phyloP scores from a whole-genome alignment of 2,888 invertebrate genomes.

The Agapostemon virescens region DNA sequence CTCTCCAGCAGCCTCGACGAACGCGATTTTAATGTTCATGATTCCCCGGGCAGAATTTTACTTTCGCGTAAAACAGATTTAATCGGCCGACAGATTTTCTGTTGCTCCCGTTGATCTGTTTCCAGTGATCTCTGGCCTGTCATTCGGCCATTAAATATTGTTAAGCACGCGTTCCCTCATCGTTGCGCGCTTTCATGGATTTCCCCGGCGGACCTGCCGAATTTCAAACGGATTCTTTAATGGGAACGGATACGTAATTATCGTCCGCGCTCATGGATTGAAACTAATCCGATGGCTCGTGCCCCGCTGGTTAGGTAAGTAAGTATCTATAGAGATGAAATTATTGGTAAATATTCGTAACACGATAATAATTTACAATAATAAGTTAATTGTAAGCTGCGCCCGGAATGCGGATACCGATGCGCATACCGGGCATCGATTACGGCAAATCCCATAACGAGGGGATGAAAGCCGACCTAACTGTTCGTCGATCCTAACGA shows the following conservation, averaged over 20 bases:
- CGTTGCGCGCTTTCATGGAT: not conserved
- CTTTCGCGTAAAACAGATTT: slow-evolving; percentile 19
- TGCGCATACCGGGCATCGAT: slow-evolving; percentile 46
- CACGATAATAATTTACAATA: slow-evolving; percentile 18
- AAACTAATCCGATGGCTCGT: not conserved
- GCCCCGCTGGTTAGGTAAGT: not conserved
- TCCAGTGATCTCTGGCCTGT: not conserved
- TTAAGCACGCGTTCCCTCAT: not conserved
- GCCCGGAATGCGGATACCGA: slow-evolving; percentile 36
- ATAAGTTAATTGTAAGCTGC: slow-evolving; percentile 37
- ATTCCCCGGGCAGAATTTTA: not conserved
- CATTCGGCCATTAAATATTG: not conserved
- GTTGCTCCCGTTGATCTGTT: not conserved
- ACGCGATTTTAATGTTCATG: not conserved
- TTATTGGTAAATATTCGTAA: not conserved
- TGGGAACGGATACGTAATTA: not conserved
- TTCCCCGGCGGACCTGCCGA: not conserved
- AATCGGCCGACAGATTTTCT: not conserved
- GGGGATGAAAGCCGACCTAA: slow-evolving; percentile 43
- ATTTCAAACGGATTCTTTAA: not conserved
- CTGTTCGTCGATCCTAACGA: slow-evolving; percentile 54
- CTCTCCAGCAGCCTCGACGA: not conserved
- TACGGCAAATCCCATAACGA: slow-evolving; percentile 50
- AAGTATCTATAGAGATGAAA: not conserved
- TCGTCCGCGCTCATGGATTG: not conserved